phyloP scores from a whole-genome alignment of 2,113 vertebrate genomes.

The Dicrurus megarhynchus region DNA sequence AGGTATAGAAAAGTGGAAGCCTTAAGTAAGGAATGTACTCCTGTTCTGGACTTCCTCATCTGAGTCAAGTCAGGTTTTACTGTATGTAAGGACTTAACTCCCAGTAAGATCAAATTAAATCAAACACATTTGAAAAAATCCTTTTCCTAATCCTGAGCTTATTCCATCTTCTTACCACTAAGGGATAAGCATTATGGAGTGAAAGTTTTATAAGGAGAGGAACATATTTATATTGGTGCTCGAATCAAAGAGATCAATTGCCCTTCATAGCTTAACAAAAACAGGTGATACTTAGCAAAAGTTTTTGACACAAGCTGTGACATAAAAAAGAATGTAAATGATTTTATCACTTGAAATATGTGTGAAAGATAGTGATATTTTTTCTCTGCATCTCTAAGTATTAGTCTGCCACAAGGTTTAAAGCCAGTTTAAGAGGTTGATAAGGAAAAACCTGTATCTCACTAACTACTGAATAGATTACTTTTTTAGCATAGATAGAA shows the following conservation, averaged over 20 bases:
- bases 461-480: not conserved
- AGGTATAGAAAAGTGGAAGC: not conserved
- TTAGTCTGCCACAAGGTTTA: not conserved
- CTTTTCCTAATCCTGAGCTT: not conserved
- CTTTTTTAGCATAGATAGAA: not conserved
- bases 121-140: not conserved
- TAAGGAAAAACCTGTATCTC: not conserved
- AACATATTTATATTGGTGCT: not conserved
- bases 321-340: not conserved
- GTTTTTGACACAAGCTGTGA: not conserved
- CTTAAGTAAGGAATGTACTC: not conserved
- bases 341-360: not conserved
- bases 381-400: not conserved
- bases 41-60: not conserved
- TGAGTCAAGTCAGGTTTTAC: not conserved
- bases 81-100: not conserved
- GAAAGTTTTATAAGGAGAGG: not conserved
- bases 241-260: not conserved
- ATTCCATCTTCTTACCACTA: not conserved
- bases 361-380: not conserved
- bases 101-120: not conserved
- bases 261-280: not conserved
- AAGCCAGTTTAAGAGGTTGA: not conserved
- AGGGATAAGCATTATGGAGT: not conserved
- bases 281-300: not conserved